Base-by-base conservation (phyloP, 2,888 invertebrate genomes). In the Cryptus armator region DNA sequence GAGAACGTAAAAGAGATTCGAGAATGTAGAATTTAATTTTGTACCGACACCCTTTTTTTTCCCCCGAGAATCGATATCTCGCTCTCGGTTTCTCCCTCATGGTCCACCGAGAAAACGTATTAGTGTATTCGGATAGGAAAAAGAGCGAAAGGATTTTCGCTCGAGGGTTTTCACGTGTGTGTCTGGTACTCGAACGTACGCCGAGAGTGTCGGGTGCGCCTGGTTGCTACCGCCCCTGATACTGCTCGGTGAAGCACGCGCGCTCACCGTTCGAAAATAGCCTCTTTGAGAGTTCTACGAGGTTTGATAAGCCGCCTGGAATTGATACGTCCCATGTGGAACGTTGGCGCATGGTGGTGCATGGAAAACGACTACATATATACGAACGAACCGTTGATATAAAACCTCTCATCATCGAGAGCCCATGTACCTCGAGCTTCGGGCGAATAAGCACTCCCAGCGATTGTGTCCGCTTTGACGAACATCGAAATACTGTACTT, bases 261-360 rank as follows among this genome's bases (percentile, higher is more conserved):
- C 76, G 77, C 80, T 48, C 76, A 43, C 68, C 64, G 74, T 81
- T 83, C 78, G 80, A 83, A 84, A 87, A 86, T 86, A 87, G 85
- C 84, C 82, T 74, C 86, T 84, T 78, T 86, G 86, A 86, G 80
- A 86, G 84, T 80, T 80, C 78, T 81, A 78, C 81, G 70, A 83
- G 83, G 80, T 83, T 85, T 86, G 87, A 86, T 87, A 86, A 86
- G 84, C 85, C 87, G 83, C 56, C 59, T 85, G 83, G 85, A 86
- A 87, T 71, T 85, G 85, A 87, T 86, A 84, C 86, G 79, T 82
- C 32, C 80, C 85, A 80, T 86, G 79, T 79, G 72, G 66, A 76
- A 67, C 66, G 59, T 14, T 32, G 14, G 48, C 6, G 72, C 59
- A 77, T n/a, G 62, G 59, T 29, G 51, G 75, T 56, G 74, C 70